These are phyloP conservation scores for Ictidomys tridecemlineatus DNA, from an alignment of 2,113 vertebrate species.

Conservation along the genomic window DNA sequence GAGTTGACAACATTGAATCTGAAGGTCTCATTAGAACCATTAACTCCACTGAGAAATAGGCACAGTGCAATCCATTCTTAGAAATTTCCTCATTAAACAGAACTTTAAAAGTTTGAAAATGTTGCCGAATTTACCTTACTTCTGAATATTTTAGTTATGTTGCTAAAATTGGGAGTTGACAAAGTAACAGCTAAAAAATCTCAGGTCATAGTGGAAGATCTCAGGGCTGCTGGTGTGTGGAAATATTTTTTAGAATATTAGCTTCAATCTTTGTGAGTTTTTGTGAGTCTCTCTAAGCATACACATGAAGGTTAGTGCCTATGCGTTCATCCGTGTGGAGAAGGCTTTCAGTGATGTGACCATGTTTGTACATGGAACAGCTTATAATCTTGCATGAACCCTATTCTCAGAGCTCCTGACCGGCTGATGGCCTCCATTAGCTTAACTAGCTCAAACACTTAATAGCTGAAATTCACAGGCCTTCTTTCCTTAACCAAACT, in stretches of 20 bases:
- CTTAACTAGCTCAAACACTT: constrained; percentile 57
- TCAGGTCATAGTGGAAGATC: not conserved
- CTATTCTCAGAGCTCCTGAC: not conserved
- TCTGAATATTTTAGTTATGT: constrained; percentile 16
- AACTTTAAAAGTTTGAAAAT: constrained; percentile 16
- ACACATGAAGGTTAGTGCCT: not conserved
- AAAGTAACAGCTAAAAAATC: constrained; percentile 12
- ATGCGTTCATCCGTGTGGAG: not conserved
- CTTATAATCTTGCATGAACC: not conserved
- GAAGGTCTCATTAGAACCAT: constrained; percentile 22
- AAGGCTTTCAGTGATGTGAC: not conserved
- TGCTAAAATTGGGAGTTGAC: constrained; percentile 25
- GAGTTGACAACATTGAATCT: not conserved
- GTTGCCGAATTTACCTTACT: constrained; percentile 56
- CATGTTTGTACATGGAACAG: not conserved
- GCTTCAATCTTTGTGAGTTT: not conserved
- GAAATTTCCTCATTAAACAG: constrained; percentile 1
- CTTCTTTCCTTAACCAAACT: constrained; percentile 76
- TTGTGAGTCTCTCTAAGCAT: not conserved
- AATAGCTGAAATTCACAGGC: constrained; percentile 69
- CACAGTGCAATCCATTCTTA: constrained; percentile 28
- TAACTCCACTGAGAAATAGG: constrained; percentile 36
- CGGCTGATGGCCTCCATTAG: constrained; percentile 50
- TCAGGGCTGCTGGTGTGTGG: not conserved
- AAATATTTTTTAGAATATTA: constrained; percentile 11